Percentiles rank a stretch among this genome's conserved stretches.
Conservation (phyloP, 2,113 vertebrate genomes). For the Scopus umbretta region DNA sequence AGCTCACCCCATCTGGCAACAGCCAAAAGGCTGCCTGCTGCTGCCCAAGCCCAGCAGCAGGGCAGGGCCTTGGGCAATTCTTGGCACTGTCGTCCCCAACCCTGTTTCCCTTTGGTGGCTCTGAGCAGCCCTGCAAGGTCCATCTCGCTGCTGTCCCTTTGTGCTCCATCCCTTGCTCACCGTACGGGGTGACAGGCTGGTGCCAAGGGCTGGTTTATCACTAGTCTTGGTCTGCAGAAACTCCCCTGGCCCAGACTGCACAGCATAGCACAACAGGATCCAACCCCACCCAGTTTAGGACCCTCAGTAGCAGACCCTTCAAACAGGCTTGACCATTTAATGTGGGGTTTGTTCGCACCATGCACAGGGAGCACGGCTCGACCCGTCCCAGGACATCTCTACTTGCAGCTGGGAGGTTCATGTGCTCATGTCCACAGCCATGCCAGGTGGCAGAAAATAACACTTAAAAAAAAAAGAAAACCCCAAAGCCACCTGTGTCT, state of each 20-base stretch:
- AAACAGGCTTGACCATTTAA: accelerated
- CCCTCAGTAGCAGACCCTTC: not conserved
- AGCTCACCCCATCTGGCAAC: accelerated
- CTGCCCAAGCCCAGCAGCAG: accelerated
- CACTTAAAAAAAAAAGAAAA: not conserved
- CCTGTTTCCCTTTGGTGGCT: not conserved
- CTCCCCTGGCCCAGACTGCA: not conserved
- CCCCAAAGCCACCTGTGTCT: not conserved
- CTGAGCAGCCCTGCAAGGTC: not conserved
- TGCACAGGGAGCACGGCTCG: accelerated
- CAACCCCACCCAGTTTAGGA: not conserved
- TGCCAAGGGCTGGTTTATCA: not conserved
- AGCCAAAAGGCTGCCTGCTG: not conserved
- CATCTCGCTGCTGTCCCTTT: accelerated
- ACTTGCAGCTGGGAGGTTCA: not conserved
- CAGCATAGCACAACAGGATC: accelerated
- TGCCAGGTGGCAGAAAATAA: accelerated
- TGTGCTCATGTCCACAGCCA: accelerated
- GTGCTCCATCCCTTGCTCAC: not conserved
- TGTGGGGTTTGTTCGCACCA: accelerated
- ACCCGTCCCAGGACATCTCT: not conserved
- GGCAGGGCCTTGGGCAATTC: not conserved
- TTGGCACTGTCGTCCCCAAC: not conserved
- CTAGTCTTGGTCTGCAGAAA: not conserved
- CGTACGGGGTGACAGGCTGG: not conserved